Evolutionary conservation across 1,140 invertebrate species (phyloP), one percentile per base, ranked within the genome.

Genomic region (Pogonomyrmex barbatus): DNA sequence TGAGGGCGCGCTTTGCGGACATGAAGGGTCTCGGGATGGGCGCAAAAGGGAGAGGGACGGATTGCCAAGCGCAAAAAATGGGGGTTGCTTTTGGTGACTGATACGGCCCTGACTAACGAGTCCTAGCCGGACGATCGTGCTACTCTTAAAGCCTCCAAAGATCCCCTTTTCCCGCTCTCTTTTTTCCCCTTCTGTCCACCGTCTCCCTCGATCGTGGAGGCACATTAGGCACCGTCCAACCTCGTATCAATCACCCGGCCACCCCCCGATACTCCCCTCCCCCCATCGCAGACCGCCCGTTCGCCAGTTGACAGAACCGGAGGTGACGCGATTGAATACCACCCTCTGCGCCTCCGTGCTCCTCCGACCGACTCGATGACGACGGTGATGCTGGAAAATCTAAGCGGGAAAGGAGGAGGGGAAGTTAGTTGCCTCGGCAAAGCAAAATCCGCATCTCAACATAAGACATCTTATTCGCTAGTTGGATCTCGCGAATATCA

Each of bases 41-140:
- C 30, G 63, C 24, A 47, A 56, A 63, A 76, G 65, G 85, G 70
- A 52, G 83, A 76, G 68, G 58, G 36, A 67, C 45, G 87, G 76
- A 83, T 77, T 45, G 83, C 36, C 17, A 81, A 87, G 81, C 78
- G 62, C 89, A 93, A 93, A 93, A 94, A 93, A 93, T 86, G 79
- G 87, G 93, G 93, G 92, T 93, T 92, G 93, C 92, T 92, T 93
- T 92, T 88, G 91, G 93, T 93, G 93, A 94, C 93, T 94, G 93
- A 93, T 94, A 93, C 93, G 92, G 91, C 88, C 93, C 93, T 94
- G 93, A 91, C 93, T 93, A 94, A 94, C 93, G 93, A 94, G 93
- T 92, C 83, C 62, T 89, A 81, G 88, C 89, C 89, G 92, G 88
- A 88, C 91, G 89, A 90, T 93, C 91, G 92, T 93, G 93, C 92